Evolutionary conservation across 2,113 vertebrate species (phyloP), one percentile per base, ranked within the genome.

Genomic region (Conger conger): DNA sequence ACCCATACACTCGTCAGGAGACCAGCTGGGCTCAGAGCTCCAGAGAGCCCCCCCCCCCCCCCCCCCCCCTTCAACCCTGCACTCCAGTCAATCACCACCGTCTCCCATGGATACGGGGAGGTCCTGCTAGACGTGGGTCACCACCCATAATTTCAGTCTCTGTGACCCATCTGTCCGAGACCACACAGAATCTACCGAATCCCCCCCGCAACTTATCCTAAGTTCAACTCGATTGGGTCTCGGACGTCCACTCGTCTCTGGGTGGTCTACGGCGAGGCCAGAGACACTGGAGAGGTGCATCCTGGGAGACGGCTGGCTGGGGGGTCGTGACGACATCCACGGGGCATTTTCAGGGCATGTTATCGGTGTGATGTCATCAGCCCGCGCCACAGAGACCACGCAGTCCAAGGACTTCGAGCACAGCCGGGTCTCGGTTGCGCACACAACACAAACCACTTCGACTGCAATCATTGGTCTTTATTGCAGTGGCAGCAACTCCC

Each of bases 341-440:
- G 9, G 5, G n/a, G n/a, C 27, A 30, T 73, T 73, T 33, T 30
- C 16, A 73, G n/a, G n/a, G 27, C 9, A 13, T 33, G 68, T 11
- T 73, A 33, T 73, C 68, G 13, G 27, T 33, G 68, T 76, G 20
- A 82, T 82, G 81, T 82, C 81, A 82, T 37, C 81, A 68, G 27
- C 81, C 38, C 45, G 68, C 40, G 81, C 81, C 68, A 40, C 54
- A 57, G 57, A 82, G 36, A 68, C 81, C 27, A 63, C 23, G 68
- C 81, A 73, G 40, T 82, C 81, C 60, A 57, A 40, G 68, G 30
- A 82, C 68, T 82, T 60, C 57, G 18, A 68, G 81, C 54, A 35
- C 13, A 60, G 53, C 54, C 57, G 81, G 40, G 27, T n/a, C n/a
- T 79, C 45, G 79, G 38, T n/a, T 23, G n/a, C 82, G 76, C 37